These are phyloP conservation scores for Bombyx mori DNA, from an alignment of 1,140 invertebrate genomes.

Conservation along the genomic window DNA sequence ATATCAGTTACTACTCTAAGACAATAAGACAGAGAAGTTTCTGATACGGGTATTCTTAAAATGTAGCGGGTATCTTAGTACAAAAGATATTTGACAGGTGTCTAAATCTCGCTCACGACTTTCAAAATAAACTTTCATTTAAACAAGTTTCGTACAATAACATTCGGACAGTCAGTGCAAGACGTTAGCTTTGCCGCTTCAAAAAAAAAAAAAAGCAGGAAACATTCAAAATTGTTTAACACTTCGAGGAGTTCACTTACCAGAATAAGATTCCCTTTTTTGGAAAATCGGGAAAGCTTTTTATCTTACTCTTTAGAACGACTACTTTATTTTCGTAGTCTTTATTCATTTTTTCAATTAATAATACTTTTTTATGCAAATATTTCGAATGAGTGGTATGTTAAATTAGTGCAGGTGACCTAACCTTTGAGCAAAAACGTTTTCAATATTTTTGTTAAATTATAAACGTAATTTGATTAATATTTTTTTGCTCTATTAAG, in stretches of 20 bases:
- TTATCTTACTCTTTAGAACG: conserved; percentile 44
- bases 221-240: background rate
- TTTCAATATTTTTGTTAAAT: background rate
- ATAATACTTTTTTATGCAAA: background rate
- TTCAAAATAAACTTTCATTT: no score
- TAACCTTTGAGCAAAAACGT: background rate
- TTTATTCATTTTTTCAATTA: conserved; percentile 19
- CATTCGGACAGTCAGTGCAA: no score
- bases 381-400: background rate
- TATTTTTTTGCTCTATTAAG: no score
- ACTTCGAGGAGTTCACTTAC: conserved; percentile 22
- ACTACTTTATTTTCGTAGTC: conserved; percentile 37
- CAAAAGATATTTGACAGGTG: no score
- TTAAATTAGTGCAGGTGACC: background rate
- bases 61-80: no score
- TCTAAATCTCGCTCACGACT: no score
- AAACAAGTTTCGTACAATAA: no score
- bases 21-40: no score
- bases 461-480: background rate
- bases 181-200: no score
- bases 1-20: no score
- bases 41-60: no score
- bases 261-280: conserved; percentile 56
- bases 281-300: conserved; percentile 53
- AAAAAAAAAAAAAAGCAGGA: no score